Percentiles rank a stretch among this genome's conserved stretches.
Evolutionary conservation across 2,888 invertebrate genomes (phyloP).

Genomic region (Drosophila picticornis): DNA sequence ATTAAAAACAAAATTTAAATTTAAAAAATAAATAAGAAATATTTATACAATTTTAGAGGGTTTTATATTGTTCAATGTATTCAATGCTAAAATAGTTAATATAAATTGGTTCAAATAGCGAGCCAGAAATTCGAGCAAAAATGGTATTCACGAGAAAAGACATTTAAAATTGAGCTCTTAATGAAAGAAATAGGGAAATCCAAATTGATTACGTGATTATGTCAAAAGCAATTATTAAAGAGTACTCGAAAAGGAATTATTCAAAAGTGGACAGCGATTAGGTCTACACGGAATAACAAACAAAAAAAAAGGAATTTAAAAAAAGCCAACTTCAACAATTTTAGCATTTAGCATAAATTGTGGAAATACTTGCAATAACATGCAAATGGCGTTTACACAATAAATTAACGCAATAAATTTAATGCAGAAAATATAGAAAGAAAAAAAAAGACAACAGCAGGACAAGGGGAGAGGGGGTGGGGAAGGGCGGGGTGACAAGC

Average conservation of each 20-base stretch:
- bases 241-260: not conserved
- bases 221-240: not conserved
- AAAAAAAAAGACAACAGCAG: constrained; percentile 28
- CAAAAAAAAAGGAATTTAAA: not conserved
- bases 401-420: constrained; percentile 83
- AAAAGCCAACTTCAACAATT: not conserved
- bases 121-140: not conserved
- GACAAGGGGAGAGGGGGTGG: not conserved
- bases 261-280: not conserved
- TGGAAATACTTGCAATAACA: constrained; percentile 61
- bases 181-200: not conserved
- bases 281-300: no score
- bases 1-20: not conserved
- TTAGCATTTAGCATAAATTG: constrained; percentile 26
- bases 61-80: no score
- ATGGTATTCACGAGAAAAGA: not conserved
- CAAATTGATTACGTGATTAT: not conserved
- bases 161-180: not conserved
- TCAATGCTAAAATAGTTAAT: not conserved
- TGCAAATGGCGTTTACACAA: constrained; percentile 73
- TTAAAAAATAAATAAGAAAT: not conserved
- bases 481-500: not conserved
- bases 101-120: not conserved
- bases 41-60: not conserved
- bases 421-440: constrained; percentile 19